Conservation (phyloP, 1,140 invertebrate species). For the Anoplophora glabripennis region DNA sequence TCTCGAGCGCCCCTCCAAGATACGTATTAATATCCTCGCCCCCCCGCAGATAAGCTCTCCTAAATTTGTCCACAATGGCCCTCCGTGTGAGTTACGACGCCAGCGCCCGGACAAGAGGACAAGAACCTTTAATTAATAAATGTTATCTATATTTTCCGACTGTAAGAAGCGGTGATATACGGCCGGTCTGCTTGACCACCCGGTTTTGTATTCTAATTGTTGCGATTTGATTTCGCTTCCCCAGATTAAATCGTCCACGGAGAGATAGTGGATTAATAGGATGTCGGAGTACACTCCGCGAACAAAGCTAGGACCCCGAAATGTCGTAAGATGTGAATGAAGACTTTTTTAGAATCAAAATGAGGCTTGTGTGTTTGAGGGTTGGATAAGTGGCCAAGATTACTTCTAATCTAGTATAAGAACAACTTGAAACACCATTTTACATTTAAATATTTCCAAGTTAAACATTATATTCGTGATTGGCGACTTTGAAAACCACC, state of each 20-base stretch:
- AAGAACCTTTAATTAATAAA: conserved; percentile 19
- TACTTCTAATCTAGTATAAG: too few relatives aligned
- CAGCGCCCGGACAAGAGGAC: conserved; percentile 1
- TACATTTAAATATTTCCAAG: too few relatives aligned
- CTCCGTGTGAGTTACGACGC: conserved; percentile 2
- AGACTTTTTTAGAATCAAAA: too few relatives aligned
- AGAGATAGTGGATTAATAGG: too few relatives aligned
- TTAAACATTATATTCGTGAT: too few relatives aligned
- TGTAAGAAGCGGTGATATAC: conserved; percentile 13
- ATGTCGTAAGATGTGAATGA: too few relatives aligned
- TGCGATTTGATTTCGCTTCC: conserved; percentile 20
- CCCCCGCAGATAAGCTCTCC: conserved; percentile 3
- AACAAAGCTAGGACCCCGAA: too few relatives aligned
- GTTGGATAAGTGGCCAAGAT: too few relatives aligned
- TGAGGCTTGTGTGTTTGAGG: too few relatives aligned
- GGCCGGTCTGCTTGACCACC: conserved; percentile 10
- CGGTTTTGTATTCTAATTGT: conserved; percentile 22
- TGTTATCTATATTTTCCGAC: conserved; percentile 16
- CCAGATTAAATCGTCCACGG: conserved; percentile 18
- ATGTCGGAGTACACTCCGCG: too few relatives aligned
- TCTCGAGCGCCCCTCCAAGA: neutral
- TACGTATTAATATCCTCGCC: conserved; percentile 5
- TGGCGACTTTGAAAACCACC: too few relatives aligned
- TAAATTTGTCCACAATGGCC: conserved; percentile 10
- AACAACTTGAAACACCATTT: too few relatives aligned